Conservation (phyloP, 2,113 vertebrate species). For the Orthochromis indermauri region DNA sequence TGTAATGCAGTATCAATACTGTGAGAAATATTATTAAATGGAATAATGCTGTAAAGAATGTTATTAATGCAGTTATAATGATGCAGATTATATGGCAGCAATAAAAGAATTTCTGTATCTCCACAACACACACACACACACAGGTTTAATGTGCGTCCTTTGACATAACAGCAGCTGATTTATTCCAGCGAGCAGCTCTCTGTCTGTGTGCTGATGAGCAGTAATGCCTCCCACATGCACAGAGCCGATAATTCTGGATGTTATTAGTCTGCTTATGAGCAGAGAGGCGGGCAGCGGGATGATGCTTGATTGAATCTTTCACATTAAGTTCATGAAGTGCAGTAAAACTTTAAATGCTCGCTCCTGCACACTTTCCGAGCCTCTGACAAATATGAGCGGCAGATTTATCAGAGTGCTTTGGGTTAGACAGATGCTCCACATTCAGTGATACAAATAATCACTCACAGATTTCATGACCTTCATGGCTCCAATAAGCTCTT, state of each 20-base stretch:
- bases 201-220: neutral
- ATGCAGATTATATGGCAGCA: too few relatives aligned
- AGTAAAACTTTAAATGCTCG: neutral
- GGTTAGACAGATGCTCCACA: neutral
- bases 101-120: too few relatives aligned
- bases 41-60: too few relatives aligned
- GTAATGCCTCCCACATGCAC: neutral
- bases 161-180: neutral
- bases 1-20: too few relatives aligned
- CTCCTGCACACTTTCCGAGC: neutral
- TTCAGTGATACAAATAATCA: neutral
- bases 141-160: neutral
- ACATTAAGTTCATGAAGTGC: neutral
- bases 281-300: neutral
- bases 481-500: neutral
- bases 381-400: neutral
- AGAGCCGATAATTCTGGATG: neutral
- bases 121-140: neutral
- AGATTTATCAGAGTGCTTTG: neutral
- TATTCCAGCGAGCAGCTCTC: neutral
- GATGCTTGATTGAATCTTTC: neutral
- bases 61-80: too few relatives aligned
- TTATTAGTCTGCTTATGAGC: neutral
- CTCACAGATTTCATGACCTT: neutral
- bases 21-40: too few relatives aligned